phyloP scores from a whole-genome alignment of 2,888 invertebrate species.

The Spodoptera exigua region DNA sequence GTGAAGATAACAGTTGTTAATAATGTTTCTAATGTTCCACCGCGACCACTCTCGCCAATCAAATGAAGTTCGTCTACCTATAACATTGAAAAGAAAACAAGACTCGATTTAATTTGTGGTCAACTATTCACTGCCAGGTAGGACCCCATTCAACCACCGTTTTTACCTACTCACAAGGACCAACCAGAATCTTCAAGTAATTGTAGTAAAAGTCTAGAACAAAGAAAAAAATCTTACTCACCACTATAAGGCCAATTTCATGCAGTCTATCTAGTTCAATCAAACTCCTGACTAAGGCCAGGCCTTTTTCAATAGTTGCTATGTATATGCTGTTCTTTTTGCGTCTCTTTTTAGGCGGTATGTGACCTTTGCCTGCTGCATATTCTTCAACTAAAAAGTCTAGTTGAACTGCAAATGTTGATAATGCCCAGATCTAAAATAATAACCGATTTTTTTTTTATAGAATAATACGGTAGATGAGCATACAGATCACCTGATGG shows the following conservation, averaged over 20 bases:
- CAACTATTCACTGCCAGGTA: neutral
- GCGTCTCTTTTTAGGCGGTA: slow-evolving; percentile 94
- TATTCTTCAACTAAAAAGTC: slow-evolving; percentile 98
- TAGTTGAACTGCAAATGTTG: slow-evolving; percentile 95
- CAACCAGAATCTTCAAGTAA: no score
- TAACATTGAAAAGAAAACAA: slow-evolving; percentile 22
- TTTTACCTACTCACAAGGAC: no score
- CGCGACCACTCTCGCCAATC: slow-evolving; percentile 96
- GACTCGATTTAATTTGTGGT: neutral
- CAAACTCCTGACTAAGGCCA: slow-evolving; percentile 95
- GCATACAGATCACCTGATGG: no score
- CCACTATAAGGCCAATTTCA: slow-evolving; percentile 94
- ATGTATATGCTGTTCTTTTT: slow-evolving; percentile 95
- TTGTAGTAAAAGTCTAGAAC: no score
- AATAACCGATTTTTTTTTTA: no score
- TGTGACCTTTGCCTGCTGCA: slow-evolving; percentile 96
- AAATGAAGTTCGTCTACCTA: slow-evolving; percentile 97
- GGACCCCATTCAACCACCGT: no score
- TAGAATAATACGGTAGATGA: no score
- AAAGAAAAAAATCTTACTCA: slow-evolving; percentile 70
- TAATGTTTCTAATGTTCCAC: slow-evolving; percentile 95
- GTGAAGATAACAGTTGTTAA: slow-evolving; percentile 94
- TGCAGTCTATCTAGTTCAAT: slow-evolving; percentile 93
- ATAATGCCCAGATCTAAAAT: slow-evolving; percentile 93
- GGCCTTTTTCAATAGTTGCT: slow-evolving; percentile 98